Conservation (phyloP, 2,113 vertebrate species). For the Terrapene triunguis region DNA sequence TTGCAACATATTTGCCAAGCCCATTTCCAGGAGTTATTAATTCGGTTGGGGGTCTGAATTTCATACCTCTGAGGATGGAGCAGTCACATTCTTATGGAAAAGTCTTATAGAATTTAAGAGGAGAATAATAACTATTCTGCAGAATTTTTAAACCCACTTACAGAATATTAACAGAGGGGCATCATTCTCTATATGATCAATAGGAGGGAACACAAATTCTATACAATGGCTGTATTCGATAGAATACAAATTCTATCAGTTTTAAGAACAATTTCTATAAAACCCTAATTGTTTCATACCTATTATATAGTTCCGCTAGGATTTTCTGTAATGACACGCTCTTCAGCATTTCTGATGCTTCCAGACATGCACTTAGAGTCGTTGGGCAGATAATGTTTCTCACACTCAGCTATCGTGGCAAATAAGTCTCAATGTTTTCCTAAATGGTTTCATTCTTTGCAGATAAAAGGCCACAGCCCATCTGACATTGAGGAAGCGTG, state of each 20-base stretch:
- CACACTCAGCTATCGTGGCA: no score
- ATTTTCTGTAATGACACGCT: conserved; percentile 37
- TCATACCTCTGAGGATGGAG: not conserved
- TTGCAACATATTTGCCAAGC: not conserved
- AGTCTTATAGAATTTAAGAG: not conserved
- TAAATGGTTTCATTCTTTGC: no score
- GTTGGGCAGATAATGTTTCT: no score
- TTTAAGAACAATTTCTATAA: not conserved
- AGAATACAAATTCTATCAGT: not conserved
- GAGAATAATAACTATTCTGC: not conserved
- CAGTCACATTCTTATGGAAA: not conserved
- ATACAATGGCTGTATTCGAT: not conserved
- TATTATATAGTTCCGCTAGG: not conserved
- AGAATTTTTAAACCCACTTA: not conserved
- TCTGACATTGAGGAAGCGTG: no score
- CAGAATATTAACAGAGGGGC: not conserved
- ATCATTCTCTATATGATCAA: not conserved
- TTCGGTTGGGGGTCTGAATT: not conserved
- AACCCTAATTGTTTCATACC: not conserved
- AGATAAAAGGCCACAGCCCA: no score
- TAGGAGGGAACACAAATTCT: not conserved
- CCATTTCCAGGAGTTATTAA: not conserved
- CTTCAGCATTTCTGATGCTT: not conserved
- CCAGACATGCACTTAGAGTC: no score
- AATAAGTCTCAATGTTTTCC: no score